A percentile compares a stretch with the other conserved stretches of the same genome.
phyloP scores from a whole-genome alignment of 92 coral and sea anemone genomes.

The Porites rus region DNA sequence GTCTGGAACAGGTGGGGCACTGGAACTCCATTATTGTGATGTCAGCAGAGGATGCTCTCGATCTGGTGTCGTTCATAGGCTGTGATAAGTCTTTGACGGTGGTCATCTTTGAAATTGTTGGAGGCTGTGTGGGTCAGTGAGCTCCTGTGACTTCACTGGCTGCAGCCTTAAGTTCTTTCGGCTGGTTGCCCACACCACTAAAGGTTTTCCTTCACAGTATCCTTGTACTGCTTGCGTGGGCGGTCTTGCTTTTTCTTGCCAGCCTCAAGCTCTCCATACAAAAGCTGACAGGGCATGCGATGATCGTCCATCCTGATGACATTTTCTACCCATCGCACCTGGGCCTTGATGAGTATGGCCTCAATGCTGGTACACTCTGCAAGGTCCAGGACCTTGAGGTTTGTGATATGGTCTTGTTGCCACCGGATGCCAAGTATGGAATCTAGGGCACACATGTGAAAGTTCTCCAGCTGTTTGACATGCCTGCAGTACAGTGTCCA shows the following conservation, averaged over 20 bases:
- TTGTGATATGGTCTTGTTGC: slow-evolving; percentile 45
- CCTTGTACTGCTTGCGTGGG: slow-evolving; percentile 7
- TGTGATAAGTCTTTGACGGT: slow-evolving; percentile 31
- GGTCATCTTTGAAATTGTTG: slow-evolving; percentile 33
- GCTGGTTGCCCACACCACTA: slow-evolving; percentile 9
- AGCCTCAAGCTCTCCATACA: slow-evolving; percentile 41
- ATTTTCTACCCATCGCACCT: slow-evolving; percentile 46
- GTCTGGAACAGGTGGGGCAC: not conserved
- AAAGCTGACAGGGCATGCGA: slow-evolving; percentile 32
- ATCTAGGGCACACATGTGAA: too few relatives aligned
- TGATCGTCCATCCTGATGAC: slow-evolving; percentile 42
- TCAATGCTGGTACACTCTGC: too few relatives aligned
- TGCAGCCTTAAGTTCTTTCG: too few relatives aligned
- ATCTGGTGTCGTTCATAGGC: slow-evolving; percentile 44
- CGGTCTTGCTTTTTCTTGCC: slow-evolving; percentile 49
- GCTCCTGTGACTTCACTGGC: too few relatives aligned
- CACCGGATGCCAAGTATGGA: slow-evolving; percentile 28
- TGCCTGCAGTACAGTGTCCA: slow-evolving; percentile 54
- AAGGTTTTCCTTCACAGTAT: slow-evolving; percentile 41
- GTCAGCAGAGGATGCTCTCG: slow-evolving; percentile 11
- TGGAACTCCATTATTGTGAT: slow-evolving; percentile 1
- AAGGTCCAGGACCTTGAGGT: not conserved
- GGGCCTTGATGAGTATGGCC: too few relatives aligned
- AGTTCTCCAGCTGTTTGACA: too few relatives aligned
- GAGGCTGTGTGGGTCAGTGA: slow-evolving; percentile 30